Evolutionary conservation across 2,113 vertebrate genomes (phyloP).

Genomic region (Melanerpes formicivorus): DNA sequence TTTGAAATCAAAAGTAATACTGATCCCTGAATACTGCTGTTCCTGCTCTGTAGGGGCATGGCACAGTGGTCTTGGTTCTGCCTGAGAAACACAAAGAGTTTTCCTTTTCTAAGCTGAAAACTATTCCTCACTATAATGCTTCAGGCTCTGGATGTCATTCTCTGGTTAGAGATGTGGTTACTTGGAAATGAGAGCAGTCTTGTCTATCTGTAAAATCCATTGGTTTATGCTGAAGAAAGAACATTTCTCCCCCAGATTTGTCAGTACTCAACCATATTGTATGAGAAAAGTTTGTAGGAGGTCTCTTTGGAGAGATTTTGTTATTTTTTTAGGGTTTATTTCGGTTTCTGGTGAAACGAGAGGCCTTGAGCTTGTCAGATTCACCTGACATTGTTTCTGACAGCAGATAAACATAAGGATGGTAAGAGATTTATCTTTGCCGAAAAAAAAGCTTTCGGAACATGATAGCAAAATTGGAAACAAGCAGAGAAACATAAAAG

Average conservation of each 20-base stretch:
- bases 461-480: slow-evolving; percentile 10
- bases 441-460: neutral
- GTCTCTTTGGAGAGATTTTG: neutral
- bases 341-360: neutral
- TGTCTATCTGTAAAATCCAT: neutral
- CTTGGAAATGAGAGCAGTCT: neutral
- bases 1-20: neutral
- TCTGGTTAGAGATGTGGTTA: neutral
- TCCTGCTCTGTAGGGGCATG: neutral
- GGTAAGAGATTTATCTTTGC: slow-evolving; percentile 8
- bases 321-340: neutral
- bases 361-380: neutral
- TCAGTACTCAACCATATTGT: neutral
- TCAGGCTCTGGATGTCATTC: neutral
- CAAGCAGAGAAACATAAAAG: neutral
- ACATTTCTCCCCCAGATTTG: neutral
- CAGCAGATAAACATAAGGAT: neutral
- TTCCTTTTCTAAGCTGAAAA: neutral
- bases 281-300: neutral
- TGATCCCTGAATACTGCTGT: neutral
- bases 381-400: neutral
- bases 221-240: neutral
- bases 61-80: neutral
- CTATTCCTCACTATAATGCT: neutral
- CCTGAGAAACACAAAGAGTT: neutral